Conservation (phyloP, 2,113 vertebrate species). For the Melanotaenia duboulayi region DNA sequence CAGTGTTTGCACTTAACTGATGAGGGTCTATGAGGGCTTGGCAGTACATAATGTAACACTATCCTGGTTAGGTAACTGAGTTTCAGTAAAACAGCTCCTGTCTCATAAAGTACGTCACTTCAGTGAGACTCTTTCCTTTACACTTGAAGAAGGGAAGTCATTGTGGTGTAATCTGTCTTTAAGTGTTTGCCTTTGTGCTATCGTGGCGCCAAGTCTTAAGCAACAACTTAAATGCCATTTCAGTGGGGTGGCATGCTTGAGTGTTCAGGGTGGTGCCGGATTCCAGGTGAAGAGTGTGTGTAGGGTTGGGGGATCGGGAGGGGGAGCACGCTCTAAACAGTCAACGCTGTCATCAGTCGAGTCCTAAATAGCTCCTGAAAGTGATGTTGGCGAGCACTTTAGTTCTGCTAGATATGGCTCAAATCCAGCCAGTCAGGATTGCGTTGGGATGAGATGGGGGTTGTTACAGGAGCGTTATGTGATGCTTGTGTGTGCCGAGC, state of each 20-base stretch:
- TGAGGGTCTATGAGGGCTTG: neutral
- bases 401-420: constrained; percentile 36
- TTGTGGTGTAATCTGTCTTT: constrained; percentile 49
- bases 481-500: neutral
- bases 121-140: constrained; percentile 9
- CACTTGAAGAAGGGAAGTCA: constrained; percentile 18
- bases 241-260: constrained; percentile 27
- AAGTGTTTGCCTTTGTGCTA: constrained; percentile 42
- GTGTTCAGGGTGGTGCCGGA: constrained; percentile 21
- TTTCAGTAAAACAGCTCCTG: neutral
- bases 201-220: constrained; percentile 51
- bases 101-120: constrained; percentile 1
- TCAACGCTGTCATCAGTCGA: constrained; percentile 27
- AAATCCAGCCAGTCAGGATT: constrained; percentile 22
- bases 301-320: neutral
- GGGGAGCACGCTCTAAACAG: neutral
- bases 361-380: constrained; percentile 54
- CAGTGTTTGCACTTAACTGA: neutral
- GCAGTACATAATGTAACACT: neutral
- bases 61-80: constrained; percentile 6
- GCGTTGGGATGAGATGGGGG: constrained; percentile 23
- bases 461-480: constrained; percentile 32
- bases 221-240: constrained; percentile 61
- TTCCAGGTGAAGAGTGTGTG: constrained; percentile 27
- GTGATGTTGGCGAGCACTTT: constrained; percentile 29